phyloP scores from a whole-genome alignment of 2,113 vertebrate genomes.

The Strix uralensis region DNA sequence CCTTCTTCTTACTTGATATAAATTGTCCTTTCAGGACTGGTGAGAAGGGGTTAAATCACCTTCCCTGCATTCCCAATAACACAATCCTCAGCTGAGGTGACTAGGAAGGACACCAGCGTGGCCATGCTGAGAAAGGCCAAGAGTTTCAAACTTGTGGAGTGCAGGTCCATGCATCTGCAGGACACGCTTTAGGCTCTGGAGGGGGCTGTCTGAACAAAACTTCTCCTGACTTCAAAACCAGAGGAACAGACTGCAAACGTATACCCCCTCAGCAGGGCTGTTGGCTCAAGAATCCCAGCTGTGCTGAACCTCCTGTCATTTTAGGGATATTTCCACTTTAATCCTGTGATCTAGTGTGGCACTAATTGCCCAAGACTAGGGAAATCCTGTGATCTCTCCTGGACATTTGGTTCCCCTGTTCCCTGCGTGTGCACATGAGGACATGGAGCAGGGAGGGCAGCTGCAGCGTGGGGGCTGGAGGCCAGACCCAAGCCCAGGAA shows the following conservation, averaged over 20 bases:
- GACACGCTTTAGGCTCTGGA: background rate
- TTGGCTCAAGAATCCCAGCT: background rate
- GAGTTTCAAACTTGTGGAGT: no score
- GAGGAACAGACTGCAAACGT: background rate
- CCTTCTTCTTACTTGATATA: background rate
- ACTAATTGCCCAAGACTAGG: background rate
- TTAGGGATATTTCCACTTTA: background rate
- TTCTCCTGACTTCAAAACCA: background rate
- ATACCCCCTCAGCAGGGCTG: background rate
- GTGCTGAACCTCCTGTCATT: background rate
- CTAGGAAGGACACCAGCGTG: background rate
- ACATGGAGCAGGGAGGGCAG: background rate
- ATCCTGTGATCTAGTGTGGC: background rate
- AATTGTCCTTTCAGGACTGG: background rate
- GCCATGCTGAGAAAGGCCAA: background rate
- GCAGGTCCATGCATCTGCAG: background rate
- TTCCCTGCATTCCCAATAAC: background rate
- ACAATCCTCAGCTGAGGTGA: background rate
- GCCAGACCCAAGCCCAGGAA: background rate
- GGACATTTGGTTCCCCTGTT: background rate
- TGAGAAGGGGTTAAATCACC: background rate
- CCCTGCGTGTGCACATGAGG: accelerated
- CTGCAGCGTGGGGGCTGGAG: background rate
- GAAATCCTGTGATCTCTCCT: background rate
- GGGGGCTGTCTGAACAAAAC: background rate